Evolutionary conservation across 2,113 vertebrate genomes (phyloP), one percentile per base, ranked within the genome.

Genomic region (Camelus bactrianus): DNA sequence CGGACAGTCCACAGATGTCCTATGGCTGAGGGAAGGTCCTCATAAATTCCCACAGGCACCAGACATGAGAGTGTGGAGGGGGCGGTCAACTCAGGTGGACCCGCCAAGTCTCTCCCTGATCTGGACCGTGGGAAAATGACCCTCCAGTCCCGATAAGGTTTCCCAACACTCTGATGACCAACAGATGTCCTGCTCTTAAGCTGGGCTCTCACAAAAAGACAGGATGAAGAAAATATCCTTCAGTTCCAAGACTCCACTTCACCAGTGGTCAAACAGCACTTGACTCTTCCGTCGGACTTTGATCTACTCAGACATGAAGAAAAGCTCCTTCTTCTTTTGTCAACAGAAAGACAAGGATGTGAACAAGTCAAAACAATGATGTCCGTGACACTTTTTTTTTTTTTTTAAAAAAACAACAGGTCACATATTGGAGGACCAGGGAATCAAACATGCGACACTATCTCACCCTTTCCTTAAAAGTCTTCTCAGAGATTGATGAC

Each of bases 401-500:
- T 65, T 79, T 65, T 42, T 5, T 5, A 42, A 42, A 42, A 42
- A 60, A n/a, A 38, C 73, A 81, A 87, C 2, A 83, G 19, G 35
- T 87, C 28, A 56, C 26, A 62, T 7, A 56, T 4, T 69, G 32
- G 28, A 89, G 35, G 8, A 50, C 19, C 52, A 46, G 65, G 46
- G 62, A 88, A 58, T 80, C 80, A 80, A 87, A 35, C 16, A 38
- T 19, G 5, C 11, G 60, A 35, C 32, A 95, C 88, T 79, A 88
- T 90, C 88, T 67, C 76, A 79, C 75, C 93, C 91, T 76, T 95
- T 83, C 93, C 95, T 94, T 70, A 84, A 93, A 76, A 64, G 42
- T 56, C 87, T 93, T 65, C 95, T 98, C 93, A 93, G 95, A 98
- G 69, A 89, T 91, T 67, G 88, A 97, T 70, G 89, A 0, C 16